phyloP scores from a whole-genome alignment of 2,888 invertebrate species.

The Drepanosiphum platanoidis region DNA sequence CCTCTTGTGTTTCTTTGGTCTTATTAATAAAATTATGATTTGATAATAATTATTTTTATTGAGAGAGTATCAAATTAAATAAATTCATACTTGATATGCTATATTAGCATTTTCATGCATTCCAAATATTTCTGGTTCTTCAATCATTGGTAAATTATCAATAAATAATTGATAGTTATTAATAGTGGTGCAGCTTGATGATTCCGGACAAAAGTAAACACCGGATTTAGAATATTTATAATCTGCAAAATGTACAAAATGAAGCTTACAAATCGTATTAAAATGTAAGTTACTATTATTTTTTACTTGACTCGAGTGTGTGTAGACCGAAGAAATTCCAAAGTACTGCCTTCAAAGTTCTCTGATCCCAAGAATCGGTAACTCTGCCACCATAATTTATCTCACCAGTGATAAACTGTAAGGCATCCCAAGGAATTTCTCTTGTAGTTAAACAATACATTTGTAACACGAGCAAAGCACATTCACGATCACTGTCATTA shows the following conservation, averaged over 20 bases:
- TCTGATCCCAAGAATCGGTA: constrained; percentile 92
- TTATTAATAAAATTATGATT: constrained; percentile 67
- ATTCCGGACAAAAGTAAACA: constrained; percentile 80
- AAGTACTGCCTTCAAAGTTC: constrained; percentile 85
- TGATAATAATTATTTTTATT: not conserved
- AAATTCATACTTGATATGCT: constrained; percentile 69
- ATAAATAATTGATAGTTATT: constrained; percentile 77
- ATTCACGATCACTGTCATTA: constrained; percentile 85
- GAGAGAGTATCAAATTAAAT: not conserved
- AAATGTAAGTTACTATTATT: not conserved
- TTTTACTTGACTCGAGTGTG: constrained; percentile 69
- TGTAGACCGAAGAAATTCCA: constrained; percentile 81
- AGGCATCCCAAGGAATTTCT: constrained; percentile 86
- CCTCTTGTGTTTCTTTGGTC: constrained; percentile 73
- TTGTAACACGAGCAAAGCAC: constrained; percentile 29
- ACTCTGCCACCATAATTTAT: constrained; percentile 95
- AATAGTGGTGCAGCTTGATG: constrained; percentile 69
- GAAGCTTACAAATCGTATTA: not conserved
- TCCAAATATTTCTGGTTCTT: constrained; percentile 85
- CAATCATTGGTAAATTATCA: constrained; percentile 73
- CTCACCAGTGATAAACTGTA: constrained; percentile 90
- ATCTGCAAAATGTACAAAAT: constrained; percentile 66
- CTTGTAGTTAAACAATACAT: constrained; percentile 65
- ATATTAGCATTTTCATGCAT: constrained; percentile 95
- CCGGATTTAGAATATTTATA: constrained; percentile 80